Evolutionary conservation across 2,797 vertebrate genomes (phyloP).

Genomic region (Scomberomorus guttatus): DNA sequence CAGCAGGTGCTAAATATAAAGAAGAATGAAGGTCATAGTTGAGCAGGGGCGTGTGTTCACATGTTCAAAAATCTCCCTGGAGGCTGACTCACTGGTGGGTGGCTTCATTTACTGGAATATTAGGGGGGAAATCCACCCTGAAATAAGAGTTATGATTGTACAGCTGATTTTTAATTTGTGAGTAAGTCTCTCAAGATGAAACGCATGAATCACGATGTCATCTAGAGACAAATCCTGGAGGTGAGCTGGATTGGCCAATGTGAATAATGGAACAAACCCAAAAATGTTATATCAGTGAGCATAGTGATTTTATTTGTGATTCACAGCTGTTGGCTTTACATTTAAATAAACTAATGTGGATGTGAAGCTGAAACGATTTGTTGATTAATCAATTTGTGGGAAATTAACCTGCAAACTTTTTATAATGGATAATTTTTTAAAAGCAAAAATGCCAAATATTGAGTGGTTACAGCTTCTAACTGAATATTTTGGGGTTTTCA

Average conservation of each 20-base stretch:
- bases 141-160: background rate
- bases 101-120: conserved; percentile 11
- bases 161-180: background rate
- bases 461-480: background rate
- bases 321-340: too few species aligned
- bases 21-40: conserved; percentile 61
- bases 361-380: background rate
- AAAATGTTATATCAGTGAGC: background rate
- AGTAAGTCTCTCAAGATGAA: background rate
- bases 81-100: conserved; percentile 16
- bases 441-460: background rate
- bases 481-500: background rate
- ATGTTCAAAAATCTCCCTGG: background rate
- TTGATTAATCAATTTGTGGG: background rate
- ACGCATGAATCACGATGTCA: conserved; percentile 11
- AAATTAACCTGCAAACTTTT: background rate
- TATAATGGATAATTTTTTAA: background rate
- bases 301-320: background rate
- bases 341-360: background rate
- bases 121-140: background rate
- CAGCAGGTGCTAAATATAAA: conserved; percentile 67
- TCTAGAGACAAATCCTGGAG: background rate
- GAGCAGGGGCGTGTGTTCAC: background rate
- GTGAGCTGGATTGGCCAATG: background rate
- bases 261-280: background rate